Percentiles rank a stretch among this genome's conserved stretches.
phyloP scores from a whole-genome alignment of 2,113 vertebrate genomes.

The Tauraco erythrolophus region DNA sequence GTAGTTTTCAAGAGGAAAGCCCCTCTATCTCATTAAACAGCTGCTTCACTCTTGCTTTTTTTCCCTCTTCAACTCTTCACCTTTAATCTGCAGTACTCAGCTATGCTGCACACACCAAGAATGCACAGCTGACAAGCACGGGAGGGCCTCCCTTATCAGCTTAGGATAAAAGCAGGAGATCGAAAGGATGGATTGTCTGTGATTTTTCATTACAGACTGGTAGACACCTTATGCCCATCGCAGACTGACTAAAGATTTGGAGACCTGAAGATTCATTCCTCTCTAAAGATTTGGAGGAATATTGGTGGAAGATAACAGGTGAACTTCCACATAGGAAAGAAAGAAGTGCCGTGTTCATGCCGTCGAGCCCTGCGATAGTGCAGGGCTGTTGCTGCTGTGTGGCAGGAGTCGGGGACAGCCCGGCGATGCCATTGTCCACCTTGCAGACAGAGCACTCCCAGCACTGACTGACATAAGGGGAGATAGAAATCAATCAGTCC shows the following conservation, averaged over 20 bases:
- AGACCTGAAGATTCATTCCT: slow-evolving; percentile 6
- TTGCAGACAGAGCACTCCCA: not conserved
- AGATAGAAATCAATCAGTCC: not conserved
- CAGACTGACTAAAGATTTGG: slow-evolving; percentile 10
- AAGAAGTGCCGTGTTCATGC: not conserved
- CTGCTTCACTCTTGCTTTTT: slow-evolving; percentile 28
- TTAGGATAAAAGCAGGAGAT: slow-evolving; percentile 47
- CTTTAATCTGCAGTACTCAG: slow-evolving; percentile 53
- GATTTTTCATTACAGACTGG: slow-evolving; percentile 37
- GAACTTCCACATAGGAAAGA: not conserved
- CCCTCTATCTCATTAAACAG: slow-evolving; percentile 50
- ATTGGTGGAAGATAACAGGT: not conserved
- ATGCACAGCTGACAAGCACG: slow-evolving; percentile 45
- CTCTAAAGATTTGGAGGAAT: slow-evolving; percentile 1
- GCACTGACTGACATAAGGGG: not conserved
- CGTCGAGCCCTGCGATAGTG: accelerated
- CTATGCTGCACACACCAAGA: slow-evolving; percentile 50
- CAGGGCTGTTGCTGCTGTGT: not conserved
- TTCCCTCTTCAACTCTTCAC: slow-evolving; percentile 63
- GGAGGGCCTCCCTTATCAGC: slow-evolving; percentile 58
- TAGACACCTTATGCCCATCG: not conserved
- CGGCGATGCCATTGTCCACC: accelerated
- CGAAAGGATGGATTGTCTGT: slow-evolving; percentile 40
- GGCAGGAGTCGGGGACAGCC: not conserved
- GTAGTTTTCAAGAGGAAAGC: slow-evolving; percentile 51